Percentiles rank a stretch among this genome's conserved stretches.
Conservation (phyloP, 1,140 invertebrate species). For the Lamellibrachia luymesi region DNA sequence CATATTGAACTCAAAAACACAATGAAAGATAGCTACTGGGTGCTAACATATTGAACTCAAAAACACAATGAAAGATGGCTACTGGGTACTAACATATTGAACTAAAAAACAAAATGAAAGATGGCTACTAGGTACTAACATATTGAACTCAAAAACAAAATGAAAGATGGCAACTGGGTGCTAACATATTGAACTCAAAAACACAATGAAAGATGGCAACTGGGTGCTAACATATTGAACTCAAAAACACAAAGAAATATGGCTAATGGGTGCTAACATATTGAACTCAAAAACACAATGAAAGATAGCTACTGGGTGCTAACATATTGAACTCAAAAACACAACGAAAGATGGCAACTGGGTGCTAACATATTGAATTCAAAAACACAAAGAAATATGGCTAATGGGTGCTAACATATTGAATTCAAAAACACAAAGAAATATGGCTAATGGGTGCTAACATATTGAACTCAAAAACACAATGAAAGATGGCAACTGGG, state of each 20-base stretch:
- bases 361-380: neutral
- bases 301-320: too few species aligned
- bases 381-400: neutral
- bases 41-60: neutral
- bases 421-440: neutral
- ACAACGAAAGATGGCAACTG: too few species aligned
- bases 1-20: neutral
- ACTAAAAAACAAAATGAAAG: neutral
- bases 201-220: too few species aligned
- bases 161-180: too few species aligned
- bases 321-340: neutral
- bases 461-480: neutral
- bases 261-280: neutral
- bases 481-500: too few species aligned
- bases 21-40: too few species aligned
- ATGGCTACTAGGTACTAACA: neutral
- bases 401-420: neutral
- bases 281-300: neutral
- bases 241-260: neutral
- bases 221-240: neutral
- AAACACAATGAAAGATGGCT: neutral
- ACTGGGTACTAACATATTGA: neutral
- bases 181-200: neutral
- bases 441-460: neutral
- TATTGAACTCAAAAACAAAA: neutral